Percentiles rank a stretch among this genome's conserved stretches.
Evolutionary conservation across 2,113 vertebrate genomes (phyloP).

Genomic region (Oostethus manadensis): DNA sequence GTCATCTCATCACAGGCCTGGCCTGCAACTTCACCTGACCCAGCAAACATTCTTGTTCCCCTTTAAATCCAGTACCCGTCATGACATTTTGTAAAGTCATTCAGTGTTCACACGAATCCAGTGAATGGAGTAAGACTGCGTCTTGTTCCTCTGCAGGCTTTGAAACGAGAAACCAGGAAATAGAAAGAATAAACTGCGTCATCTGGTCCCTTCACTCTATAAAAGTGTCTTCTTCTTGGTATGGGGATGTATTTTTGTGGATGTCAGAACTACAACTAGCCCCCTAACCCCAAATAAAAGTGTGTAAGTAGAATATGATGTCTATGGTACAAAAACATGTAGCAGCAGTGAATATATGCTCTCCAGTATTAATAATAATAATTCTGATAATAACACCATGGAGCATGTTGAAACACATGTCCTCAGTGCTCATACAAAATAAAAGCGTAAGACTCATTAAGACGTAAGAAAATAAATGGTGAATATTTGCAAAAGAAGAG

Average conservation of each 20-base stretch:
- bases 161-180: constrained; percentile 31
- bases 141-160: constrained; percentile 15
- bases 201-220: background rate
- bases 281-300: constrained; percentile 26
- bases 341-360: constrained; percentile 65
- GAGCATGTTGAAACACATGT: constrained; percentile 62
- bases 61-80: too few relatives aligned
- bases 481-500: background rate
- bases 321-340: constrained; percentile 53
- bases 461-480: constrained; percentile 16
- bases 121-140: too few relatives aligned
- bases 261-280: background rate
- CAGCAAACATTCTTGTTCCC: too few relatives aligned
- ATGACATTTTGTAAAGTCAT: too few relatives aligned
- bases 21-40: too few relatives aligned
- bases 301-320: constrained; percentile 35
- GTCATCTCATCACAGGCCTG: too few relatives aligned
- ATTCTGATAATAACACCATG: background rate
- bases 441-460: constrained; percentile 40
- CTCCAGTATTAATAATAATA: constrained; percentile 52
- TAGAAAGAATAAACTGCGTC: constrained; percentile 40
- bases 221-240: background rate
- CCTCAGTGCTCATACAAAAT: constrained; percentile 50
- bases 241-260: background rate
- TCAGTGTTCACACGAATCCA: too few relatives aligned